Evolutionary conservation across 2,797 vertebrate genomes (phyloP), one percentile per base, ranked within the genome.

Genomic region (Diplodus sargus): DNA sequence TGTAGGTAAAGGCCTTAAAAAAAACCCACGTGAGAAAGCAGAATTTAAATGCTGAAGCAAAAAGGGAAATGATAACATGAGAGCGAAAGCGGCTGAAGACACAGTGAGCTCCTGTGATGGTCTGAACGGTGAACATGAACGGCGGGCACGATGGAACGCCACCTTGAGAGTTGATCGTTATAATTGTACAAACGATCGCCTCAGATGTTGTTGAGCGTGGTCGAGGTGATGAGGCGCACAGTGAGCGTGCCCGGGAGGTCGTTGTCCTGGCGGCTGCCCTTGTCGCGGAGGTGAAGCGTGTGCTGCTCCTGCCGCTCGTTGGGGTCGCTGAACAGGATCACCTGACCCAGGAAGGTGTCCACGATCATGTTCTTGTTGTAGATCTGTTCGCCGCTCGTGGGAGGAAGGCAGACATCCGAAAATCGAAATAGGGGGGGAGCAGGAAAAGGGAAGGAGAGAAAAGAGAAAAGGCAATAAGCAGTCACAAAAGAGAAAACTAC

Each of bases 271-370:
- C 87, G 96, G 86, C 94, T 97, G 49, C 94, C 95, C 79, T 95
- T 96, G 95, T 98, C 98, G n/a, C 95, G 96, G 57, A 99, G 96
- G 82, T 97, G 97, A 60, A 99, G 93, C 0, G 96, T 97, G 91
- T 98, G 97, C 90, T 96, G 93, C 4, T 96, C 94, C 91, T 97
- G 97, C 6, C 94, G 96, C 87, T 98, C 95, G 0, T 94, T 96
- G 0, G 97, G 96, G 70, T 97, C 96, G 11, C 95, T 96, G 2
- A 93, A 95, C 74, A 99, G 93, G 20, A 86, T 88, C 89, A 98
- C 98, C 85, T 99, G 97, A 90, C 98, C 98, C 95, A 99, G 90
- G 93, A 99, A 99, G 90, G 98, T 96, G 8, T 99, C 98, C 17
- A 97, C 95, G 49, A 99, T 95, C 86, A 97, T 94, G 81, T 97